Percentiles rank a stretch among this genome's conserved stretches.
phyloP scores from a whole-genome alignment of 2,797 vertebrate species.

The Linurgus olivaceus region DNA sequence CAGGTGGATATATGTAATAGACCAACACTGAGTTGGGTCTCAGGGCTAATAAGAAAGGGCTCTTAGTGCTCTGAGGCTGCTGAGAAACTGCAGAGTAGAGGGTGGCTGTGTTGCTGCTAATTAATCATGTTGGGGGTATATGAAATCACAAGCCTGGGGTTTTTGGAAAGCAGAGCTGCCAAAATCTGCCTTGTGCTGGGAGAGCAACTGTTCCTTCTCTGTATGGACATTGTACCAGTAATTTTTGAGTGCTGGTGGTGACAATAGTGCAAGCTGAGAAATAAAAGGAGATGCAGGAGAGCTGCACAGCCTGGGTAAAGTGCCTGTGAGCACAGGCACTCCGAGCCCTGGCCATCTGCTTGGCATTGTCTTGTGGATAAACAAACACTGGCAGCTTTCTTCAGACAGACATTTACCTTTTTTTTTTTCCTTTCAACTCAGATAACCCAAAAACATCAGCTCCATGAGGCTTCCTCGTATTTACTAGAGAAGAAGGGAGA shows the following conservation, averaged over 20 bases:
- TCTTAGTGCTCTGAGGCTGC: neutral
- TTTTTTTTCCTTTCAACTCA: slow-evolving; percentile 48
- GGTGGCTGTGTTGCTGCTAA: neutral
- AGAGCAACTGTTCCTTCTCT: neutral
- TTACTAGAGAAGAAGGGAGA: slow-evolving; percentile 94
- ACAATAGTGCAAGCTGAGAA: neutral
- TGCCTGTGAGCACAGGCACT: neutral
- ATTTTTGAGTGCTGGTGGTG: neutral
- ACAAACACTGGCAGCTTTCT: neutral
- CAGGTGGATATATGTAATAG: neutral
- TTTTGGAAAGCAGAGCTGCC: neutral
- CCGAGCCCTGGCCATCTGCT: neutral
- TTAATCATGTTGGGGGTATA: neutral
- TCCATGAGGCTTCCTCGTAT: slow-evolving; percentile 87
- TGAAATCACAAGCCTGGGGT: neutral
- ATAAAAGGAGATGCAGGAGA: neutral
- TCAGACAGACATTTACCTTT: neutral
- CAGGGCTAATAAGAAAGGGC: neutral
- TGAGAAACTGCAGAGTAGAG: neutral
- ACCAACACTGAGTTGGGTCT: neutral
- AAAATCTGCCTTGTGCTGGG: neutral
- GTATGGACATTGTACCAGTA: neutral
- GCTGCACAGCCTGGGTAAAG: neutral
- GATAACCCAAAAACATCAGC: slow-evolving; percentile 86
- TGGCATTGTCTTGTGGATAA: neutral